Base-by-base conservation (phyloP, 2,113 vertebrate species). In the Percina caprodes region DNA sequence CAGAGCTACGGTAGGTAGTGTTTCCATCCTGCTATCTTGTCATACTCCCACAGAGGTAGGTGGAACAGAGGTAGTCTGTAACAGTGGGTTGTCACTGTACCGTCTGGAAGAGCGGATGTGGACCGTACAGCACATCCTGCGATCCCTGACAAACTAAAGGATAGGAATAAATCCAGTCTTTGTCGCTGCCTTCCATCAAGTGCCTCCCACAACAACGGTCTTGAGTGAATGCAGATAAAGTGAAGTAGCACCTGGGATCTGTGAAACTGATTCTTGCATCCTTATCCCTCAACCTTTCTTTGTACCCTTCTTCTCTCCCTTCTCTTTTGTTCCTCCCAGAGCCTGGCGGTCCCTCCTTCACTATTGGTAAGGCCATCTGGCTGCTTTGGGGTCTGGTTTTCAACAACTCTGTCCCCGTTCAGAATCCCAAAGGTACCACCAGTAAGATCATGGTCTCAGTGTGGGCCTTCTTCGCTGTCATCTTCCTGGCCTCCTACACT, bases 381-480 rank as follows among this genome's bases (percentile, higher is more conserved):
- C 94, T 99, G 86, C 97, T 99, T 66, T 99, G 98, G 98, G 98
- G 98, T 91, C 96, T 99, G 93, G 98, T 99, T 78, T 99, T 99
- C 94, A 99, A 99, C 96, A 99, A 99, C 96, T 99, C 98, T 52
- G 98, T 99, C 66, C 98, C 98, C 18, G 98, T 99, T 85, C 98
- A 99, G 95, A 99, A 99, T 94, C 98, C 98, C 77, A 99, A 99
- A 92, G 98, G 98, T 71, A 99, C 98, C 88, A 99, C 98, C 72
- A 99, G 98, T 94, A 99, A 99, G 96, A 99, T 99, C 94, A 99
- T 99, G 98, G 98, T 99, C 91, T 99, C 98, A 0, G 98, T 99
- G 88, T 99, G 98, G 98, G 98, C 98, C 95, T 99, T 99, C 95
- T 99, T 99, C 49, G 98, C 98, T 92, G 98, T 99, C 95, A 99